phyloP scores from a whole-genome alignment of 2,113 vertebrate genomes.

The Struthio camelus region DNA sequence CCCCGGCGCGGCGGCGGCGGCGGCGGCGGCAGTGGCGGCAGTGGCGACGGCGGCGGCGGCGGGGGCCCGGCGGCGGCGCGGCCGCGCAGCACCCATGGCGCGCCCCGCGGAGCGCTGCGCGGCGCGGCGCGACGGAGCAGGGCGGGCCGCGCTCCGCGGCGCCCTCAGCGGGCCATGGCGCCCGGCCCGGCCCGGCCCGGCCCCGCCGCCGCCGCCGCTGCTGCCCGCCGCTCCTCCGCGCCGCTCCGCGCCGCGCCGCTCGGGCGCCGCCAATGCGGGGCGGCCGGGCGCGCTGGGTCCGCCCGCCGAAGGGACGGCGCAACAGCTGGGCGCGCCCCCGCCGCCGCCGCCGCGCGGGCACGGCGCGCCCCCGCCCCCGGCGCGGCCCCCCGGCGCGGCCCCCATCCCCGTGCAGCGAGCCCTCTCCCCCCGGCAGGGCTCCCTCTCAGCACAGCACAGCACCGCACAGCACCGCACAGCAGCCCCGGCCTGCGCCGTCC shows the following conservation, averaged over 20 bases:
- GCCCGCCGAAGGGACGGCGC: slow-evolving; percentile 39
- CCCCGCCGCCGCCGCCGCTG: not conserved
- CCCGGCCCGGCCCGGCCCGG: not conserved
- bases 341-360: not conserved
- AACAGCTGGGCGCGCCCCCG: not conserved
- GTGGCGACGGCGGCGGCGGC: not conserved
- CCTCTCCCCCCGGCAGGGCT: too few species aligned
- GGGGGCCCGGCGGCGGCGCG: not conserved
- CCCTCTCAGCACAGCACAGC: not conserved
- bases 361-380: not conserved
- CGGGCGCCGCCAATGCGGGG: not conserved
- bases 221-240: not conserved
- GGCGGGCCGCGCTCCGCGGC: slow-evolving; percentile 1
- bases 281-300: not conserved
- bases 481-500: too few species aligned
- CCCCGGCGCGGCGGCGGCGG: not conserved
- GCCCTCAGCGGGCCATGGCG: not conserved
- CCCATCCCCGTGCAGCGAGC: not conserved
- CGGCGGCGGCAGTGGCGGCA: not conserved
- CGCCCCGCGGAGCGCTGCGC: not conserved
- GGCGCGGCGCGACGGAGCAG: slow-evolving; percentile 48
- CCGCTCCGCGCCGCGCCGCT: not conserved
- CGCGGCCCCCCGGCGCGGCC: not conserved
- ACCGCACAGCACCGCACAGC: not conserved
- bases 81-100: not conserved